phyloP scores from a whole-genome alignment of 2,888 invertebrate genomes.

The Trilocha varians region DNA sequence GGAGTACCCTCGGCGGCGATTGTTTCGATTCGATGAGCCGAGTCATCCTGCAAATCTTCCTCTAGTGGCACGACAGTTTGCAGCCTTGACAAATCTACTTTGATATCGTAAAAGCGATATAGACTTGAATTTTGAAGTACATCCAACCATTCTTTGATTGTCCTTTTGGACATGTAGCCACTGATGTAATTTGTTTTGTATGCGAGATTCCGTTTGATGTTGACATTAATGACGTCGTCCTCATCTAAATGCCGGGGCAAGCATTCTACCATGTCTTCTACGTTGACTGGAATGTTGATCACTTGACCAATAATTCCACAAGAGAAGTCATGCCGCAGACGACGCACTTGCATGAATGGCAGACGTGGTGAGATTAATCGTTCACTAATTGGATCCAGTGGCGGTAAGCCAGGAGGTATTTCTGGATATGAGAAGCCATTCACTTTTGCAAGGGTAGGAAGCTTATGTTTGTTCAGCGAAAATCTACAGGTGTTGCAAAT shows the following conservation, averaged over 20 bases:
- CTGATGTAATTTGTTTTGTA: not conserved
- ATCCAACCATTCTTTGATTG: slow-evolving; percentile 24
- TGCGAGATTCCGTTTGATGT: not conserved
- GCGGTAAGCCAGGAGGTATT: slow-evolving; percentile 5
- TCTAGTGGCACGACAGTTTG: slow-evolving; percentile 9
- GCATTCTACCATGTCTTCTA: slow-evolving; percentile 10
- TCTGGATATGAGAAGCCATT: slow-evolving; percentile 12
- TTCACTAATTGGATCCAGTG: slow-evolving; percentile 10
- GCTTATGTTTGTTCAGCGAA: slow-evolving; percentile 8
- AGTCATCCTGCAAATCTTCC: slow-evolving; percentile 12
- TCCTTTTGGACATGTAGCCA: slow-evolving; percentile 17
- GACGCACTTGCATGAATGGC: slow-evolving; percentile 16
- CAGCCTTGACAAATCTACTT: slow-evolving; percentile 22
- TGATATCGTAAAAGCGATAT: slow-evolving; percentile 28
- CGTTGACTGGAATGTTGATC: slow-evolving; percentile 12
- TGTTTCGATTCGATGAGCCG: slow-evolving; percentile 20
- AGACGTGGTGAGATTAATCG: slow-evolving; percentile 13
- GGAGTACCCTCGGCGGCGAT: slow-evolving; percentile 18
- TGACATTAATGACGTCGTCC: slow-evolving; percentile 5
- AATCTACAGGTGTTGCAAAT: slow-evolving; percentile 9
- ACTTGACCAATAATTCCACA: slow-evolving; percentile 12
- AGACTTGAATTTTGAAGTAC: slow-evolving; percentile 19
- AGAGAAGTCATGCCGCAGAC: slow-evolving; percentile 9
- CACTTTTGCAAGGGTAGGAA: slow-evolving; percentile 9
- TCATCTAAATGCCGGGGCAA: slow-evolving; percentile 10